Base-by-base conservation (phyloP, 1,140 invertebrate genomes). In the Meloidogyne floridensis region DNA sequence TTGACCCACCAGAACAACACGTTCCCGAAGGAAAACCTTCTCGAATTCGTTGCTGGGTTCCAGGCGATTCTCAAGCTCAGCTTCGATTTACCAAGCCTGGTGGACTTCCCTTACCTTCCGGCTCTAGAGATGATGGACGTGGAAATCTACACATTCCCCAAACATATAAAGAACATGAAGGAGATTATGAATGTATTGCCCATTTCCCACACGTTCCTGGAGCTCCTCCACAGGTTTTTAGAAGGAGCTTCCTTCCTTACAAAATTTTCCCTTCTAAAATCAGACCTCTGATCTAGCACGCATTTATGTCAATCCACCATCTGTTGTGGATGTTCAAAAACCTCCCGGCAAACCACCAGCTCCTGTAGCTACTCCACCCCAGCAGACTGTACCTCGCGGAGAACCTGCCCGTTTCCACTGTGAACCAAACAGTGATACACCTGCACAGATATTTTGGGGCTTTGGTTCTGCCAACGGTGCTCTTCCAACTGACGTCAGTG, bases 321-420 rank as follows among this genome's bases (percentile, higher is more conserved):
- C 18, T 2, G 18, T 73, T 15, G n/a, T 42, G 20, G 65, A 42
- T 11, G 11, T 79, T 47, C 53, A 71, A n/a, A 43, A 59, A n/a
- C 18, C 43, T n/a, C 72, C 53, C 15, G 87, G 87, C 51, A 70
- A 76, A 15, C 88, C 89, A 42, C 87, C 87, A 59, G 13, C 56
- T 43, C 88, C 88, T 10, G 85, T 90, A 3, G 88, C 88, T 76
- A 88, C 87, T 75, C 88, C 88, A 18, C 87, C 85, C 69, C 72
- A 81, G 6, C 81, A 87, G 13, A 90, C 87, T 8, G 88, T 89
- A 5, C 84, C 82, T 42, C 84, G 82, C 8, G 88, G 89, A 20
- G 85, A 88, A 20, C 87, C 88, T 5, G 87, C 88, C 13, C 53
- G 81, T 42, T 87, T 89, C 80, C 83, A 86, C 13, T 89, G 87